These are phyloP conservation scores for Xyrichtys novacula DNA, from an alignment of 2,797 vertebrate species.

Conservation along the genomic window DNA sequence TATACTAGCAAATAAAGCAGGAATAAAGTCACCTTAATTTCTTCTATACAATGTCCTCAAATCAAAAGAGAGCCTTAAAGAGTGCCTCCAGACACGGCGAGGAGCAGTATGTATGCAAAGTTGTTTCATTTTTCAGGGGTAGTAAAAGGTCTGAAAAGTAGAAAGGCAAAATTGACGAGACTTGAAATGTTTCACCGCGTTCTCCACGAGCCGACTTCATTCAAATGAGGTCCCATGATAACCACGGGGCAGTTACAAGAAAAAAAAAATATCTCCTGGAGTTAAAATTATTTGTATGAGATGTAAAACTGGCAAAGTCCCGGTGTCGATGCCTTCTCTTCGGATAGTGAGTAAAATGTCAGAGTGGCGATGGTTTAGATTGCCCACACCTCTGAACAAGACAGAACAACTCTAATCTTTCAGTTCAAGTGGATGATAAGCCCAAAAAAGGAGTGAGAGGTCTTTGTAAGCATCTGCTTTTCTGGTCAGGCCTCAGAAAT, in stretches of 20 bases:
- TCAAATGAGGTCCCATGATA: constrained; percentile 19
- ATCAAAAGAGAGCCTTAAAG: constrained; percentile 52
- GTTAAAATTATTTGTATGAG: constrained; percentile 1
- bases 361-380: constrained; percentile 5
- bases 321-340: background rate
- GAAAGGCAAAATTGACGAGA: constrained; percentile 7
- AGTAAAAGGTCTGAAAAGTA: constrained; percentile 3
- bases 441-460: constrained; percentile 2
- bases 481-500: background rate
- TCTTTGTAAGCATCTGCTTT: constrained; percentile 3
- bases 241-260: background rate
- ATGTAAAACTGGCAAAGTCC: constrained; percentile 2
- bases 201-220: background rate
- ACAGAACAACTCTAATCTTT: constrained; percentile 8
- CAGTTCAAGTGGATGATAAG: constrained; percentile 12
- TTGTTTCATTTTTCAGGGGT: constrained; percentile 27
- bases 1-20: constrained; percentile 67
- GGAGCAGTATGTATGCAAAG: constrained; percentile 3
- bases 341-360: constrained; percentile 16
- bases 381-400: background rate
- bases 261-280: background rate
- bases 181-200: constrained; percentile 18
- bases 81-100: constrained; percentile 1
- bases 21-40: constrained; percentile 65
- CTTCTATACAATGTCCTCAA: constrained; percentile 50